These are phyloP conservation scores for Acleris literana DNA, from an alignment of 2,888 invertebrate genomes.

Conservation along the genomic window DNA sequence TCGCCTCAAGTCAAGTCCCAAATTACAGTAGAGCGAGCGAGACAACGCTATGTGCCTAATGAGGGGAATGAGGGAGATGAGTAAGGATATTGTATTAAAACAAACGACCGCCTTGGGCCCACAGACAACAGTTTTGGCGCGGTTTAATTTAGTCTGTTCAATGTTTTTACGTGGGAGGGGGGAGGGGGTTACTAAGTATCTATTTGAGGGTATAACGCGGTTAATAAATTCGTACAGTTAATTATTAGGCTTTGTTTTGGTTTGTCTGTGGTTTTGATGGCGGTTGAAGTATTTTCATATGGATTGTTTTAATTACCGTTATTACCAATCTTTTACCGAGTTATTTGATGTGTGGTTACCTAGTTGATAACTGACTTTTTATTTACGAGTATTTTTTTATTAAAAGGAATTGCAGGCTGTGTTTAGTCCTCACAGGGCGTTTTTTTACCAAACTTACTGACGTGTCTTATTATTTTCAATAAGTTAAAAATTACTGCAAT, in stretches of 20 bases:
- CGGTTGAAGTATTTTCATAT: conserved; percentile 9
- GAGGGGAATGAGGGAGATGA: conserved; percentile 68
- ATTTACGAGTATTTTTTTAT: no score
- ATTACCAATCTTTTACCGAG: neutral
- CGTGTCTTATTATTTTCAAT: no score
- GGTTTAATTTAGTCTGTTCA: conserved; percentile 82
- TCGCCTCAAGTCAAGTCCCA: conserved; percentile 72
- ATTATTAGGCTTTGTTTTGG: conserved; percentile 64
- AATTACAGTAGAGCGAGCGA: conserved; percentile 63
- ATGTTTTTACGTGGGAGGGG: conserved; percentile 79
- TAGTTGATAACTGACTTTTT: no score
- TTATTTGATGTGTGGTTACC: neutral
- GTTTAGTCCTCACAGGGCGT: no score
- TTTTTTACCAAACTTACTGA: no score
- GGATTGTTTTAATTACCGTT: conserved; percentile 1
- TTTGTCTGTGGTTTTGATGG: conserved; percentile 18
- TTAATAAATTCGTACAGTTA: conserved; percentile 77
- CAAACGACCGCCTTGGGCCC: conserved; percentile 82
- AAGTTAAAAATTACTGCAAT: no score
- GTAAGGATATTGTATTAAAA: conserved; percentile 81
- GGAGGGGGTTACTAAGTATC: conserved; percentile 71
- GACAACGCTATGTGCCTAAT: conserved; percentile 54
- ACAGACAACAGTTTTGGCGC: conserved; percentile 80
- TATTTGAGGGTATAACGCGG: conserved; percentile 77
- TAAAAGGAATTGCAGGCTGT: no score